Evolutionary conservation across 2,113 vertebrate species (phyloP), one percentile per base, ranked within the genome.

Genomic region (Catharus bicknelli): DNA sequence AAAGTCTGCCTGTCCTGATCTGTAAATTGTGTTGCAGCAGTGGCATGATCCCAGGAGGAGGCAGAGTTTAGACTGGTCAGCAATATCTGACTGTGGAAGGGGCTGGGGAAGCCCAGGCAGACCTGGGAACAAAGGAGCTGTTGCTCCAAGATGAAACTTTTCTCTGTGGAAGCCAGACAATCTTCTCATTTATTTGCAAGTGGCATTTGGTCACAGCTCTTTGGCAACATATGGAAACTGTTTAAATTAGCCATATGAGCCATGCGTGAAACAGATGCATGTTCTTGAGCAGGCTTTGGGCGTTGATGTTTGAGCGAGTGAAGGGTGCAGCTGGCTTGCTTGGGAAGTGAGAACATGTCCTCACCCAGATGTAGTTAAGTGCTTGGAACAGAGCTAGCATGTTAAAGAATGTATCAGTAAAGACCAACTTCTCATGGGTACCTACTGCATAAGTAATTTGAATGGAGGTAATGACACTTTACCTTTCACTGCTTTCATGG

Each of bases 261-360:
- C 59, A 34, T 95, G 90, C 72, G 36, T 92, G 95, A 77, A 96
- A 95, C 96, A 96, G 93, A 91, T 95, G 94, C 87, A 50, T 94
- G 53, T 92, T 91, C 90, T 74, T 90, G 84, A 87, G 84, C 48
- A 67, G 78, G 78, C 63, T 94, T 93, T 95, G 83, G 55, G 77
- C 36, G 1, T 2, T 85, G 76, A 8, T 77, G 87, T 73, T 66
- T 29, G 55, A 90, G 48, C 43, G 2, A 96, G 59, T 63, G 91
- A 90, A 93, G 75, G 78, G 72, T 94, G 78, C 95, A 95, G 95
- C 95, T 96, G 96, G 70, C 89, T 92, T 1, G 8, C 78, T 88
- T 74, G 87, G 57, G 48, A 91, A 96, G 63, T 83, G 93, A 70
- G 72, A 94, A 51, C 84, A 23, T 74, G 64, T 94, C 93, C 63